Percentiles rank a stretch among this genome's conserved stretches.
These are phyloP conservation scores for Onychomys arenicola DNA, from an alignment of 2,797 vertebrate genomes.

Conservation along the genomic window DNA sequence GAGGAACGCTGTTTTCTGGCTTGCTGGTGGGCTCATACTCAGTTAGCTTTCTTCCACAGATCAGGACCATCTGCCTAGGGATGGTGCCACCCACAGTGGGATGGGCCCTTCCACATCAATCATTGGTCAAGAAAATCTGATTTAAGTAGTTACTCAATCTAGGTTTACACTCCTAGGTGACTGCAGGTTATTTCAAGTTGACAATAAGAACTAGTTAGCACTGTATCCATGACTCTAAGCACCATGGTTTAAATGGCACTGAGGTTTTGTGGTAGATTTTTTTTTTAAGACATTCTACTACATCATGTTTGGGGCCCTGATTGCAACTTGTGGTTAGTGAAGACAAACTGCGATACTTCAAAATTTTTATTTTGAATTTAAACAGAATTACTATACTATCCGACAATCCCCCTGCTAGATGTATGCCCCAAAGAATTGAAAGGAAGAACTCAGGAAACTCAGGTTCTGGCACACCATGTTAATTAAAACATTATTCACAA, in stretches of 20 bases:
- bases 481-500: not conserved
- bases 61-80: not conserved
- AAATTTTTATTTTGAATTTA: not conserved
- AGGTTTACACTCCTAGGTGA: not conserved
- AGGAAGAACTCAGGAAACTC: not conserved
- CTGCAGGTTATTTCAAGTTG: not conserved
- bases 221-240: not conserved
- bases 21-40: not conserved
- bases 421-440: not conserved
- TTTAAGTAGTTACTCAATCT: not conserved
- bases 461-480: not conserved
- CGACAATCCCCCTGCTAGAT: not conserved
- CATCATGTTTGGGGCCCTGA: not conserved
- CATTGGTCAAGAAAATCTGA: not conserved
- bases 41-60: not conserved
- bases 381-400: not conserved
- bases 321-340: not conserved
- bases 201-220: not conserved
- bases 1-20: not conserved
- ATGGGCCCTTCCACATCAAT: not conserved
- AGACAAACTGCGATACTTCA: not conserved
- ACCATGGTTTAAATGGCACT: not conserved
- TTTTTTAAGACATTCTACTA: not conserved
- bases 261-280: not conserved
- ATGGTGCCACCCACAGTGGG: not conserved